Evolutionary conservation across 2,113 vertebrate genomes (phyloP), one percentile per base, ranked within the genome.

Genomic region (Scatophagus argus): DNA sequence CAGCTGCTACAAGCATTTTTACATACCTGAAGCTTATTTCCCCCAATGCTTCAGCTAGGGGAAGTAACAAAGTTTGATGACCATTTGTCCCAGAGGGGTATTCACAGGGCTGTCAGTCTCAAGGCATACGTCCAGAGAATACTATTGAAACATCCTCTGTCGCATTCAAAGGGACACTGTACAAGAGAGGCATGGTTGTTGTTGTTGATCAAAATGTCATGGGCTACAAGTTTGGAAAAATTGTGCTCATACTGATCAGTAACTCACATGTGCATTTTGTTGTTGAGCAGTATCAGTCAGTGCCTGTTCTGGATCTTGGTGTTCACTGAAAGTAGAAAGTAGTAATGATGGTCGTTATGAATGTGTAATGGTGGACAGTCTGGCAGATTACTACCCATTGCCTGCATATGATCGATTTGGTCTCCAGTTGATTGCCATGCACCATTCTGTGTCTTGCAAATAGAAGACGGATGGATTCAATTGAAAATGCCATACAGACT

Each of bases 101-200:
- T 60, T 39, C 34, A 39, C n/a, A 38, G n/a, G 1, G 34, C 31
- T 39, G 34, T 23, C n/a, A 36, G 55, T 36, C 55, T n/a, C 17
- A 58, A 36, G 7, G 34, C 1, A 11, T 59, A 4, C 10, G 9
- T 3, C 55, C 31, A 34, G 19, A 58, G 2, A 0, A 58, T 9
- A 58, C 19, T 36, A 56, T 34, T 32, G 17, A 56, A 56, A 56
- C 54, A 56, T n/a, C n/a, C 55, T 25, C 10, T 59, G 55, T 58
- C 32, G 36, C 4, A 3, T 58, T 58, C 21, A 58, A 58, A 36
- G 17, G 19, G 0, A 58, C 44, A 2, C 32, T 36, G 55, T 58
- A 58, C 31, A 36, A 58, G 36, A 58, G 32, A 36, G 55, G 55
- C 31, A 58, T 58, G 55, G 2, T 5, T 12, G 31, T 59, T 59